phyloP scores from a whole-genome alignment of 64 coral and sea anemone species.

The Montipora efflorescens region DNA sequence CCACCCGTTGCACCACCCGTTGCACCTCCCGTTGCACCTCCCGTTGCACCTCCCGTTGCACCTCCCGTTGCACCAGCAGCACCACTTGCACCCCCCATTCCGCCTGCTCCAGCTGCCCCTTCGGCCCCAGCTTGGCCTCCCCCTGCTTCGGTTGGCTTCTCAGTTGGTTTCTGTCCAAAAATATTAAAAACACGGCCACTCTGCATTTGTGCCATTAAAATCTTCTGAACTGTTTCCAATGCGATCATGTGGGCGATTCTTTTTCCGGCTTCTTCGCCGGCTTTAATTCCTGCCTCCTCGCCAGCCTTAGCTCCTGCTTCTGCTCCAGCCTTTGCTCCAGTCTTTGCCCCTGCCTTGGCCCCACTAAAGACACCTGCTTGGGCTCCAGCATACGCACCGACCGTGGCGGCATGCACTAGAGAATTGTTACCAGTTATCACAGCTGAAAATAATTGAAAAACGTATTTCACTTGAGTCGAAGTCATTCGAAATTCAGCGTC shows the following conservation, averaged over 20 bases:
- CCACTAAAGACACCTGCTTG: constrained; percentile 79
- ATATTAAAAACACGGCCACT: constrained; percentile 77
- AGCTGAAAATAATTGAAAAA: background rate
- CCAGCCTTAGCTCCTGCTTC: constrained; percentile 90
- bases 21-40: background rate
- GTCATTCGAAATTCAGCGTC: too few species aligned
- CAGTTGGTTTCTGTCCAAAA: constrained; percentile 39
- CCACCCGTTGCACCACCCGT: background rate
- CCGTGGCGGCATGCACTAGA: constrained; percentile 73
- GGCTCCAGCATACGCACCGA: constrained; percentile 84
- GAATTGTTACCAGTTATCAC: constrained; percentile 54
- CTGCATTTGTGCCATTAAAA: constrained; percentile 70
- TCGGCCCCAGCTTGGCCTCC: constrained; percentile 19
- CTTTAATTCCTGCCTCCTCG: constrained; percentile 79
- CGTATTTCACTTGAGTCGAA: background rate
- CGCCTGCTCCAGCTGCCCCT: constrained; percentile 32
- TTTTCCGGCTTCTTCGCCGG: constrained; percentile 81
- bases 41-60: background rate
- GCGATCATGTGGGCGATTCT: constrained; percentile 86
- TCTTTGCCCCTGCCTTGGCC: constrained; percentile 76
- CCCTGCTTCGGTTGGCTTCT: background rate
- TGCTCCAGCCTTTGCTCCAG: constrained; percentile 85
- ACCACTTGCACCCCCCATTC: background rate
- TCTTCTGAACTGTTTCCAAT: constrained; percentile 82
- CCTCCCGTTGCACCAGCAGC: background rate